Base-by-base conservation (phyloP, 2,888 invertebrate genomes). In the Scaptomyza reducta region DNA sequence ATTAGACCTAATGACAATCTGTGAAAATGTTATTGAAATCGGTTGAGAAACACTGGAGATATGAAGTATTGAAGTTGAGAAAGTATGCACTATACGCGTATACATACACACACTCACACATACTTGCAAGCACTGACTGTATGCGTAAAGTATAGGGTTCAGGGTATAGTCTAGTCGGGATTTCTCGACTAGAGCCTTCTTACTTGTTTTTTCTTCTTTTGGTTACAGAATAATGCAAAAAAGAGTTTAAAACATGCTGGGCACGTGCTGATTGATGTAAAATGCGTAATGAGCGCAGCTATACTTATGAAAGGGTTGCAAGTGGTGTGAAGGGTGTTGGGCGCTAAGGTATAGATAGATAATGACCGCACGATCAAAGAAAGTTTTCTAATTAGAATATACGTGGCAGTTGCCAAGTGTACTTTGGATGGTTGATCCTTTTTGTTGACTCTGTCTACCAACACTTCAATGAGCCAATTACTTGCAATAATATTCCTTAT, bases 261-360 rank as follows among this genome's bases (percentile, higher is more conserved):
- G 77, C 88, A 83, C 83, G 83, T 83, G 83, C 86, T 86, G 83
- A 83, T 83, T 85, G 83, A 83, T 85, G 88, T 85, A 83, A 87
- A 87, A 73, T 82, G 74, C 79, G 72, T 87, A 83, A 83, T 87
- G 83, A 87, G 86, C 65, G 86, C 65, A 82, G 88, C 82, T 82
- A 66, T 70, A 63, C 74, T 71, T 74, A 70, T 69, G 35, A 47
- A 64, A 35, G 62, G 59, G 22, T 14, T 10, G n/a, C 11, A 22
- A 49, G 18, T 14, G 22, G 10, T 10, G 2, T 11, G 2, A 11
- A 6, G n/a, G n/a, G 53, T 31, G 14, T 7, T 22, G 10, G 14
- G 14, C 13, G 18, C 29, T 25, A 56, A 57, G 59, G 66, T 61
- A 61, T 51, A 38, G 57, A 71, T 71, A 71, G 74, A 87, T 83